Conservation (phyloP, 2,888 invertebrate genomes). For the Isoperla grammatica region DNA sequence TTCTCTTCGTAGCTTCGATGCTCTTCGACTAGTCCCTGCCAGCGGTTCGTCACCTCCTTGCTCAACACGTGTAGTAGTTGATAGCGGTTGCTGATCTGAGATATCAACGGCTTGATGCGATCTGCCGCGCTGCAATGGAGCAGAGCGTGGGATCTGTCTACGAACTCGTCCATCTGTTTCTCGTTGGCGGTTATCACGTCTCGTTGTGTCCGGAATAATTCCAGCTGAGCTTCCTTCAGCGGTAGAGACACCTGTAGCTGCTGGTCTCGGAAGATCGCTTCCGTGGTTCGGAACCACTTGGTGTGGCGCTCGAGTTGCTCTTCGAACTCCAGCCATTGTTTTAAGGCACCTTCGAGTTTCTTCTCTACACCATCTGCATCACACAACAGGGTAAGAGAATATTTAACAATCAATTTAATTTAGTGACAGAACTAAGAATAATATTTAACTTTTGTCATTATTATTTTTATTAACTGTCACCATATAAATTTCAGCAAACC, state of each 20-base stretch:
- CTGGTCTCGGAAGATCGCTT: constrained; percentile 80
- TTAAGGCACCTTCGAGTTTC: constrained; percentile 66
- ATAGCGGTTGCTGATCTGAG: constrained; percentile 84
- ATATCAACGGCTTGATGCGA: constrained; percentile 76
- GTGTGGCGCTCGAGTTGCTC: constrained; percentile 70
- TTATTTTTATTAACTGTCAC: background rate
- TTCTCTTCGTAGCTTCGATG: constrained; percentile 74
- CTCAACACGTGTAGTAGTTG: constrained; percentile 73
- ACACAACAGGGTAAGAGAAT: background rate
- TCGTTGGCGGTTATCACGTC: constrained; percentile 75
- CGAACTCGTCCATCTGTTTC: constrained; percentile 78
- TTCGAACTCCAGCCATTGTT: constrained; percentile 87
- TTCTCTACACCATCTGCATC: constrained; percentile 56
- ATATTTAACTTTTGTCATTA: too few species aligned
- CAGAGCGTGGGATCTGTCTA: constrained; percentile 82
- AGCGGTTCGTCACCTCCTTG: constrained; percentile 80
- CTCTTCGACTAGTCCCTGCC: constrained; percentile 76
- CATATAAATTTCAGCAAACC: too few species aligned
- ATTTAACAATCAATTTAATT: too few species aligned
- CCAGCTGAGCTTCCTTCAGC: constrained; percentile 60
- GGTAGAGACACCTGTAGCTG: constrained; percentile 71
- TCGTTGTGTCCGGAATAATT: constrained; percentile 64
- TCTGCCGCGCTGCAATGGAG: constrained; percentile 80
- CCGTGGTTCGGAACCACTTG: constrained; percentile 81
- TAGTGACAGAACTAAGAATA: too few species aligned